A percentile compares a stretch with the other conserved stretches of the same genome.
Evolutionary conservation across 2,888 invertebrate species (phyloP).

Genomic region (Agrotis clavis): DNA sequence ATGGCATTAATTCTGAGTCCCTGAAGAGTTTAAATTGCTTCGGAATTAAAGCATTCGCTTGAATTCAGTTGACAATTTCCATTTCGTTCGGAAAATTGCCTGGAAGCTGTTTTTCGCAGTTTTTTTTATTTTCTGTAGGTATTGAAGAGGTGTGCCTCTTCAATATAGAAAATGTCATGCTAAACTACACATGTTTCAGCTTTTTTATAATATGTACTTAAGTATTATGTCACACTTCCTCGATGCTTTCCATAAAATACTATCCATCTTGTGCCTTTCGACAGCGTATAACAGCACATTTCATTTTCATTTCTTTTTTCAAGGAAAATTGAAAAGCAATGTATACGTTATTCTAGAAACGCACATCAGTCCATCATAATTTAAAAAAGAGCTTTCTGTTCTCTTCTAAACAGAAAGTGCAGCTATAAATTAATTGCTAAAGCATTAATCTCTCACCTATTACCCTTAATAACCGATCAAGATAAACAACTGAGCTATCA

Average conservation of each 20-base stretch:
- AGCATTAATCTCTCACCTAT: background rate
- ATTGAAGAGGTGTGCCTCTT: background rate
- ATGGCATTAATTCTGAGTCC: constrained; percentile 26
- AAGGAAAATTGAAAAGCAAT: too few relatives aligned
- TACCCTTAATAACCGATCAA: constrained; percentile 61
- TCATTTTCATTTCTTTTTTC: too few relatives aligned
- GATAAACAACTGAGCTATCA: constrained; percentile 59
- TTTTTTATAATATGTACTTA: too few relatives aligned
- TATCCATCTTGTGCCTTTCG: too few relatives aligned
- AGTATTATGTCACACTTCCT: too few relatives aligned
- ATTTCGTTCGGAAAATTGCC: constrained; percentile 7
- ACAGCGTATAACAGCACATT: too few relatives aligned
- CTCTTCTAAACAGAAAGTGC: background rate
- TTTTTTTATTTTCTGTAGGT: background rate
- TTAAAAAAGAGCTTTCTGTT: too few relatives aligned
- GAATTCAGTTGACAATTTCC: constrained; percentile 23
- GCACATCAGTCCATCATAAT: too few relatives aligned
- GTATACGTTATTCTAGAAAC: too few relatives aligned
- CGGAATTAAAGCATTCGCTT: constrained; percentile 17
- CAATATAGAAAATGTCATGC: too few relatives aligned
- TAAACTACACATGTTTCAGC: too few relatives aligned
- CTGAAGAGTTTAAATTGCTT: constrained; percentile 6
- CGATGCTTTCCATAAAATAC: too few relatives aligned
- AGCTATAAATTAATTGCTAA: constrained; percentile 9
- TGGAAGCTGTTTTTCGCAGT: background rate